Percentiles rank a stretch among this genome's conserved stretches.
These are phyloP conservation scores for Leiothrix lutea DNA, from an alignment of 2,113 vertebrate species.

Conservation along the genomic window DNA sequence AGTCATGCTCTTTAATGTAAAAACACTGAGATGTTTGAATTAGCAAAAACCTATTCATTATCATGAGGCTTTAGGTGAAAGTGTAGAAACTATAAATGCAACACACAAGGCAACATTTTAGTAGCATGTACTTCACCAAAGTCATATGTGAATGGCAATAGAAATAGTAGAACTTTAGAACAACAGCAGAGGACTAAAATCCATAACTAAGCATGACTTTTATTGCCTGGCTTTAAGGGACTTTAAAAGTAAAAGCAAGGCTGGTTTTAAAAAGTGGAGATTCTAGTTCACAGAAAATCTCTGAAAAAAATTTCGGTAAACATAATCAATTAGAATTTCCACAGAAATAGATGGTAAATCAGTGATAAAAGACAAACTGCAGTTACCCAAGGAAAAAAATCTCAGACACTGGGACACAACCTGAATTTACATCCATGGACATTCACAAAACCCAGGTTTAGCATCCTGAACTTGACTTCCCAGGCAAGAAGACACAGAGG, in stretches of 20 bases:
- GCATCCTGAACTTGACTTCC: not conserved
- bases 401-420: not conserved
- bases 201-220: not conserved
- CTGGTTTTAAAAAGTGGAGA: not conserved
- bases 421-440: not conserved
- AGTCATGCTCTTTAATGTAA: not conserved
- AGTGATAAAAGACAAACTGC: not conserved
- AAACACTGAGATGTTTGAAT: not conserved
- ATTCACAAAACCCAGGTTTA: not conserved
- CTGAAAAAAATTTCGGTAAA: not conserved
- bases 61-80: not conserved
- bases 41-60: not conserved
- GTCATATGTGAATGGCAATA: not conserved
- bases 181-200: not conserved
- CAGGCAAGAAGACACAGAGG: not conserved
- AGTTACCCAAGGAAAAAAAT: not conserved
- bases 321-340: not conserved
- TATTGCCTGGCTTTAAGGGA: not conserved
- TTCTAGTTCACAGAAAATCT: not conserved
- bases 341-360: not conserved
- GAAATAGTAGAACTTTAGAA: not conserved
- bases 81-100: not conserved
- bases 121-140: not conserved
- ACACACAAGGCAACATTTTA: not conserved
- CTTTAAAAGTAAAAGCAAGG: not conserved